Conservation (phyloP, 2,113 vertebrate genomes). For the Hiodon alosoides region DNA sequence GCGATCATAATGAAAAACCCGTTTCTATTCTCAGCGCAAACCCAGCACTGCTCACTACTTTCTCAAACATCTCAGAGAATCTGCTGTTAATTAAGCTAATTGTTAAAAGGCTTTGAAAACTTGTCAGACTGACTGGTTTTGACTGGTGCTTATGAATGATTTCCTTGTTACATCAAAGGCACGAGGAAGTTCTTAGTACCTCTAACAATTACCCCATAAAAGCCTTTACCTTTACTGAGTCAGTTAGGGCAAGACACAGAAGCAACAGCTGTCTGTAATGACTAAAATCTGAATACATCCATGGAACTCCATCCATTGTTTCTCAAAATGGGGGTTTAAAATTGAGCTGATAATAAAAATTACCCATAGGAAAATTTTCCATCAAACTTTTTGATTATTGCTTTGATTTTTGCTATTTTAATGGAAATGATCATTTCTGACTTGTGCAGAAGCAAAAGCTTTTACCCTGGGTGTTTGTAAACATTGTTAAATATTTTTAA, state of each 20-base stretch:
- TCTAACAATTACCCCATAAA: constrained; percentile 4
- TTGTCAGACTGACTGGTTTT: constrained; percentile 17
- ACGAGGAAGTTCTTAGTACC: background rate
- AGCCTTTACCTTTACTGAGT: constrained; percentile 5
- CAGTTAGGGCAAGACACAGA: background rate
- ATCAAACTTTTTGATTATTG: background rate
- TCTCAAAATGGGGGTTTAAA: background rate
- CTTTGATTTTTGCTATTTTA: background rate
- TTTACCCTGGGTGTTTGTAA: background rate
- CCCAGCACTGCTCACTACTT: background rate
- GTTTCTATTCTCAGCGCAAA: background rate
- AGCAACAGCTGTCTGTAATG: background rate
- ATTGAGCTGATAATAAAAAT: no score
- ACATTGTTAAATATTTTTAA: constrained; percentile 9
- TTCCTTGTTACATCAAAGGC: constrained; percentile 22
- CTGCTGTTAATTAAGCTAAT: constrained; percentile 24
- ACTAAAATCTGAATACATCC: background rate
- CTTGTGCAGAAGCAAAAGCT: background rate
- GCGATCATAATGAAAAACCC: no score
- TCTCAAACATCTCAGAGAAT: constrained; percentile 1
- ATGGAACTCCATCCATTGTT: background rate
- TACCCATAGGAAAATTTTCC: background rate
- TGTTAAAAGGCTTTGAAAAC: constrained; percentile 16
- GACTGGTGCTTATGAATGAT: constrained; percentile 23
- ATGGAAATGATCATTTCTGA: background rate